Evolutionary conservation across 1,140 invertebrate genomes (phyloP).

Genomic region (Phthorimaea operculella): DNA sequence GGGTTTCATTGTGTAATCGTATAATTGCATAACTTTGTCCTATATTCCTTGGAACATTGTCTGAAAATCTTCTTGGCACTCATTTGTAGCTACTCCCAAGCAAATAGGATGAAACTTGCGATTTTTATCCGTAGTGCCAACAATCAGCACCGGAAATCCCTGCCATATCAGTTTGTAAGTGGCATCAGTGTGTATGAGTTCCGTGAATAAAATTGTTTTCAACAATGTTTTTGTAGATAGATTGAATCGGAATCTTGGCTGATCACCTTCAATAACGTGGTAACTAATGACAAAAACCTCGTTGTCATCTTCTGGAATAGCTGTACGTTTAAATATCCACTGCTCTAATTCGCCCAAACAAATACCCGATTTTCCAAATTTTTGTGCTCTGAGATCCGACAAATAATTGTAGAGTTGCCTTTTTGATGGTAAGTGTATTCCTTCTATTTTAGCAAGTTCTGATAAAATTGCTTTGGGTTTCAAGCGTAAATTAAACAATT

Average conservation of each 20-base stretch:
- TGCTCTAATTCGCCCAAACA: background rate
- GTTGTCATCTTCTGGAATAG: background rate
- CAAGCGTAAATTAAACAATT: background rate
- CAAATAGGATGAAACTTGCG: constrained; percentile 19
- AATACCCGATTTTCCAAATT: background rate
- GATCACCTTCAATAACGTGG: background rate
- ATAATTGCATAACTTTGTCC: constrained; percentile 6
- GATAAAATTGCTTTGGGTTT: background rate
- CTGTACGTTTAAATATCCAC: background rate
- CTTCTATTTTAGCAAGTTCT: background rate
- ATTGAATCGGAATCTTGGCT: background rate
- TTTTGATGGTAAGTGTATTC: background rate
- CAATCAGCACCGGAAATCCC: constrained; percentile 20
- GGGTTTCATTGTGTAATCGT: constrained; percentile 13
- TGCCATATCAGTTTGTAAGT: constrained; percentile 28
- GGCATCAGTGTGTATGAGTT: constrained; percentile 13
- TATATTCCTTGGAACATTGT: constrained; percentile 14
- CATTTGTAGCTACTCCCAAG: constrained; percentile 17
- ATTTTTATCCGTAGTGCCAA: constrained; percentile 23
- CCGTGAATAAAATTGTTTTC: constrained; percentile 1
- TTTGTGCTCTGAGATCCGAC: background rate
- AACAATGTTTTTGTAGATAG: background rate
- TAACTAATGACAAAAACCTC: background rate
- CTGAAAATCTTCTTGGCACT: constrained; percentile 15
- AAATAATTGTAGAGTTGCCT: background rate